Base-by-base conservation (phyloP, 2,888 invertebrate species). In the Drosophila mimica region DNA sequence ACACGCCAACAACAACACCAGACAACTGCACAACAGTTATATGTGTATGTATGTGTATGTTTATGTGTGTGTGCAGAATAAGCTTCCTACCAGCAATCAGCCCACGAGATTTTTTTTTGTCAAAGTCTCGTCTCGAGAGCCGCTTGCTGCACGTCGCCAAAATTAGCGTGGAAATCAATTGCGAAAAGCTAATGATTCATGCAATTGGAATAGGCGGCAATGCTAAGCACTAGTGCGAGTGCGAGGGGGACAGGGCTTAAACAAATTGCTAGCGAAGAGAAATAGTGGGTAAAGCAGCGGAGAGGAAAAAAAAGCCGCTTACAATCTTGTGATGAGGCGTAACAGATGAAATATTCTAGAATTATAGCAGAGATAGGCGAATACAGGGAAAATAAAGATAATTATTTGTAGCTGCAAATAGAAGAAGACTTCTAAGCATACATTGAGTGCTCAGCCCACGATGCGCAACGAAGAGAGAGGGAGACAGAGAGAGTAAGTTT, bases 141-240 rank as follows among this genome's bases (percentile, higher is more conserved):
- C 81, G 72, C 62, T 72, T 62, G 88, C 85, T 62, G 88, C 85
- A 88, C 83, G 88, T 85, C 71, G 72, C 72, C 70, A 67, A 79
- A 85, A 86, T 85, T 78, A 78, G 85, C 85, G 76, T 82, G 75
- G 69, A 85, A 88, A 86, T 85, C 85, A 86, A 85, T 88, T 85
- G 75, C 65, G 54, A 65, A 71, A 66, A 68, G 25, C 62, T 72
- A 77, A 81, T 85, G 88, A 85, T 71, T 83, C 88, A 88, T 88
- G 85, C 84, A 85, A 84, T 79, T 72, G 61, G 53, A 59, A 30
- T 30, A 36, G 38, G 34, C 36, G 40, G 56, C 40, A 31, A 6
- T n/a, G 30, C 30, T 28, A n/a, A 13, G 30, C 30, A 8, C 9
- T 17, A 31, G 38, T 6, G 51, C 5, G 15, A 28, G 30, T 15